Conservation (phyloP, 2,113 vertebrate species). For the Prietella phreatophila region DNA sequence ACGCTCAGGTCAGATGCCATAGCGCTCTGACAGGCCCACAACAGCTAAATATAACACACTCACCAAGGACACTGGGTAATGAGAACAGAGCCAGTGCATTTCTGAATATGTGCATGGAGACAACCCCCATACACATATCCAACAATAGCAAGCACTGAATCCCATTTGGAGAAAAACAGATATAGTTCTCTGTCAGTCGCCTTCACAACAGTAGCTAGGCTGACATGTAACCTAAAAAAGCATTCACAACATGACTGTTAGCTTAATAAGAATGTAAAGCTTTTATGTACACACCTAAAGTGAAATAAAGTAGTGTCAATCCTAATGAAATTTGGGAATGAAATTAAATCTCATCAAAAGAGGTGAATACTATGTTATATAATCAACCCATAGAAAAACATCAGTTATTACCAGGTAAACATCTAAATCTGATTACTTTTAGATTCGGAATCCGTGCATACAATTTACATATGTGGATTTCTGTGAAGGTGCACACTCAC, state of each 20-base stretch:
- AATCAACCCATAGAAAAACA: neutral
- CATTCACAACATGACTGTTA: neutral
- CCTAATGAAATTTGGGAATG: neutral
- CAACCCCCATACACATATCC: neutral
- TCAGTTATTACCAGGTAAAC: neutral
- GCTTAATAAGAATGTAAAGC: neutral
- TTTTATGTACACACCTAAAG: neutral
- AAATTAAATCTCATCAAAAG: neutral
- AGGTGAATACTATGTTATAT: neutral
- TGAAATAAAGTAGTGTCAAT: neutral
- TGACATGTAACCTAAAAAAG: neutral
- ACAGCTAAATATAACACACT: slow-evolving; percentile 56
- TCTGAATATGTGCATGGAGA: slow-evolving; percentile 23
- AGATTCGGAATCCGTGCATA: neutral
- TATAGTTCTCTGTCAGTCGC: neutral
- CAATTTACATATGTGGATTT: neutral
- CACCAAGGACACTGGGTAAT: slow-evolving; percentile 50
- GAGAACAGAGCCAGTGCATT: slow-evolving; percentile 32
- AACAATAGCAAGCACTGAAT: neutral
- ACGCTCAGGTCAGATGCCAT: slow-evolving; percentile 34
- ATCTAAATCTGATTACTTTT: neutral
- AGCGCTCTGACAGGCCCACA: slow-evolving; percentile 20
- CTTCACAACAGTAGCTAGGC: neutral
- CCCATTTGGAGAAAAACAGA: neutral
- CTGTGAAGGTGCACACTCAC: neutral